Evolutionary conservation across 2,888 invertebrate species (phyloP), one percentile per base, ranked within the genome.

Genomic region (Nymphalis polychloros): DNA sequence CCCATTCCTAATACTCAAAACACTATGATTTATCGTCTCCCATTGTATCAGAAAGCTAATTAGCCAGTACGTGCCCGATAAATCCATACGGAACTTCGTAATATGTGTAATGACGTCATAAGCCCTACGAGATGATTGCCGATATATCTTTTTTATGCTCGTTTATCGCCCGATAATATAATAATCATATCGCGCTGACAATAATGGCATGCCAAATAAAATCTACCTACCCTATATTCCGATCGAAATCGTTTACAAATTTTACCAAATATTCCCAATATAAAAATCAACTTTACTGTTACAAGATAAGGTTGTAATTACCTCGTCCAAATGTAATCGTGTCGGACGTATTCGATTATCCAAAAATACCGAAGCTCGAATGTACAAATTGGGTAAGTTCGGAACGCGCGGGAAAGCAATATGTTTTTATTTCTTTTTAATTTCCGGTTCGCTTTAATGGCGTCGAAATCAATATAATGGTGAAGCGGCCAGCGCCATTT

Each of bases 391-490:
- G 90, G 89, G 84, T 84, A 90, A 90, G 87, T 90, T 85, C 81
- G 87, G 86, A 84, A 85, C 83, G 88, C 90, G 87, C 90, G 89
- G 90, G 90, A 89, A 90, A 87, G 90, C 90, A 89, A 90, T 90
- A 90, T 90, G 87, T 90, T 91, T 91, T 91, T 90, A 90, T 90
- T 90, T 89, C 90, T 91, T 90, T 91, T 91, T 90, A 91, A 90
- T 91, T 91, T 90, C 91, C 90, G 90, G 90, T 89, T 85, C 85
- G 88, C 84, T 89, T 89, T 90, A 90, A 91, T 91, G 90, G 90
- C 90, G 90, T 88, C 89, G 90, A 90, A 91, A 91, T 90, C 90
- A 90, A 91, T 91, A 91, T 91, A 86, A 90, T 90, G 90, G 88
- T 86, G 85, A 82, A 82, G 84, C 88, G 85, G 84, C 80, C 83